These are phyloP conservation scores for Plebejus anna DNA, from an alignment of 2,888 invertebrate genomes.

Conservation along the genomic window DNA sequence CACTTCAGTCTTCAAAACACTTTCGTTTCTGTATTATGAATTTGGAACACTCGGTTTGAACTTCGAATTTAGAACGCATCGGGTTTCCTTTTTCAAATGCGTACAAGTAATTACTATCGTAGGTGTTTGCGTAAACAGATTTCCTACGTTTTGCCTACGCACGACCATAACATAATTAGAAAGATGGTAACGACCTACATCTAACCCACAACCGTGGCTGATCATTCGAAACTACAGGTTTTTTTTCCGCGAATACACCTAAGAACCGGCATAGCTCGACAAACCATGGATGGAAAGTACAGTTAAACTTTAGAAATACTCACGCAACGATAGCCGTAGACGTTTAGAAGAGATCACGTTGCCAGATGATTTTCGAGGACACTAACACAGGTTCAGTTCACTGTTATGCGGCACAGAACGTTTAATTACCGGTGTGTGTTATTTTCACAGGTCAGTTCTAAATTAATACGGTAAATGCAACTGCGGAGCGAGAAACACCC, in stretches of 20 bases:
- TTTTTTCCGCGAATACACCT: constrained; percentile 65
- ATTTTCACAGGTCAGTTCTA: constrained; percentile 56
- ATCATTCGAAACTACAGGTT: constrained; percentile 53
- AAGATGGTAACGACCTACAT: constrained; percentile 48
- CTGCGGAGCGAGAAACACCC: constrained; percentile 33
- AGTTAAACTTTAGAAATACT: constrained; percentile 70
- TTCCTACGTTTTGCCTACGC: constrained; percentile 14
- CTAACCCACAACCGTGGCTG: constrained; percentile 43
- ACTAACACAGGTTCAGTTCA: constrained; percentile 57
- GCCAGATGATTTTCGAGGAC: constrained; percentile 43
- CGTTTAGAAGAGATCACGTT: constrained; percentile 52
- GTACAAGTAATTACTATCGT: not conserved
- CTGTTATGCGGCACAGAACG: constrained; percentile 51
- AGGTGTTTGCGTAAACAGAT: constrained; percentile 22
- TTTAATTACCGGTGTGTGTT: constrained; percentile 51
- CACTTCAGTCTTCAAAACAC: not conserved
- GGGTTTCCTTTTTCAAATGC: constrained; percentile 2
- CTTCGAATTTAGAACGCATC: constrained; percentile 1
- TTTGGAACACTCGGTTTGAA: not conserved
- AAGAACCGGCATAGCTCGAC: constrained; percentile 53
- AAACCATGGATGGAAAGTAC: constrained; percentile 66
- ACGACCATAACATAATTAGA: constrained; percentile 5
- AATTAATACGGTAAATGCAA: constrained; percentile 44
- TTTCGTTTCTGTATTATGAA: constrained; percentile 9
- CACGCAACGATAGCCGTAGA: constrained; percentile 56